Conservation (phyloP, 2,113 vertebrate species). For the Notarius quadriscutis region DNA sequence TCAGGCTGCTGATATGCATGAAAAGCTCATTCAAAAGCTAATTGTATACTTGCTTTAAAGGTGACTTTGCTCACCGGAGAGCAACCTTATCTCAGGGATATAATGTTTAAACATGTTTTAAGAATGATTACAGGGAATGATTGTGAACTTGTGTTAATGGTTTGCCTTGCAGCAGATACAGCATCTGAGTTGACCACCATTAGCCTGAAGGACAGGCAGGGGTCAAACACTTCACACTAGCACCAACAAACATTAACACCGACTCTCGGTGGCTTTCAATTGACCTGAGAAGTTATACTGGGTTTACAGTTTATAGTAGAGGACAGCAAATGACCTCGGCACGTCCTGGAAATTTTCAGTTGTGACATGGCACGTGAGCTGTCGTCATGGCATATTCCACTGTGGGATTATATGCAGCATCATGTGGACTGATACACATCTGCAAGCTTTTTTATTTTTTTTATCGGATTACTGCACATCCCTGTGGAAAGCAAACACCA, state of each 20-base stretch:
- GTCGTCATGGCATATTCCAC: conserved; percentile 36
- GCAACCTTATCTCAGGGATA: conserved; percentile 44
- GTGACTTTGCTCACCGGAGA: conserved; percentile 37
- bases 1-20: background rate
- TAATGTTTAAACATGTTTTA: conserved; percentile 51
- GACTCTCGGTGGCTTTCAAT: conserved; percentile 19
- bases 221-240: conserved; percentile 38
- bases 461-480: conserved; percentile 41
- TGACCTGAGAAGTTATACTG: conserved; percentile 18
- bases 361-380: conserved; percentile 16
- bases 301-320: conserved; percentile 16
- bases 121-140: conserved; percentile 27
- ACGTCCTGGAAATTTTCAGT: conserved; percentile 17
- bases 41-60: conserved; percentile 4
- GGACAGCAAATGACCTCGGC: conserved; percentile 20
- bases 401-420: conserved; percentile 48
- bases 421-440: conserved; percentile 45
- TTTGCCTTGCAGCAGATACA: conserved; percentile 39
- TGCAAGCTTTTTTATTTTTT: conserved; percentile 19
- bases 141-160: conserved; percentile 39
- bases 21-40: conserved; percentile 25
- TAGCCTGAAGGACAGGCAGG: conserved; percentile 45
- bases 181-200: conserved; percentile 1
- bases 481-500: background rate
- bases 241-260: conserved; percentile 43